A percentile compares a stretch with the other conserved stretches of the same genome.
Evolutionary conservation across 1,140 invertebrate genomes (phyloP).

Genomic region (Papilio dardanus): DNA sequence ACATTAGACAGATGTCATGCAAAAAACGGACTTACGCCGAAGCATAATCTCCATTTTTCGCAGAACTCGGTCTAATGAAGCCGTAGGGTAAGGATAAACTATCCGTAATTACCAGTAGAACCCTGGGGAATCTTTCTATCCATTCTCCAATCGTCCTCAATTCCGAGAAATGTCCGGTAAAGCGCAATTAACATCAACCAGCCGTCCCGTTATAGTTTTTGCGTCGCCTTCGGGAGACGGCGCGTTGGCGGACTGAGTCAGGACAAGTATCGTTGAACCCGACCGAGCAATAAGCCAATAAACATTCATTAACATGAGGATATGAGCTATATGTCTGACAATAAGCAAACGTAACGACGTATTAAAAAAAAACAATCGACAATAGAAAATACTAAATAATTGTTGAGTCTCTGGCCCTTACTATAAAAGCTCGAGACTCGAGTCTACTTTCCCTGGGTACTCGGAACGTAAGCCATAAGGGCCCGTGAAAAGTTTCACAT

Average conservation of each 20-base stretch:
- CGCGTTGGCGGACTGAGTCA: constrained; percentile 27
- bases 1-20: no score
- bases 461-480: neutral
- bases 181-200: constrained; percentile 19
- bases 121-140: neutral
- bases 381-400: neutral
- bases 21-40: no score
- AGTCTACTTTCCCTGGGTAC: neutral
- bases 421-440: neutral
- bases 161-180: constrained; percentile 21
- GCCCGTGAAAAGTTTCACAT: neutral
- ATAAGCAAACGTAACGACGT: neutral
- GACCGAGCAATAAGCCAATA: constrained; percentile 3
- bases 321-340: constrained; percentile 1
- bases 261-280: constrained; percentile 31
- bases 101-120: neutral
- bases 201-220: constrained; percentile 33
- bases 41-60: no score
- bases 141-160: neutral
- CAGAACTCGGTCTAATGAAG: no score
- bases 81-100: neutral
- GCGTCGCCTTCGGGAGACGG: constrained; percentile 21
- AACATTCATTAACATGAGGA: constrained; percentile 11
- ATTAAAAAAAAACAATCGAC: neutral
- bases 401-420: neutral